phyloP scores from a whole-genome alignment of 2,797 vertebrate genomes.

The Scarus forsteni region DNA sequence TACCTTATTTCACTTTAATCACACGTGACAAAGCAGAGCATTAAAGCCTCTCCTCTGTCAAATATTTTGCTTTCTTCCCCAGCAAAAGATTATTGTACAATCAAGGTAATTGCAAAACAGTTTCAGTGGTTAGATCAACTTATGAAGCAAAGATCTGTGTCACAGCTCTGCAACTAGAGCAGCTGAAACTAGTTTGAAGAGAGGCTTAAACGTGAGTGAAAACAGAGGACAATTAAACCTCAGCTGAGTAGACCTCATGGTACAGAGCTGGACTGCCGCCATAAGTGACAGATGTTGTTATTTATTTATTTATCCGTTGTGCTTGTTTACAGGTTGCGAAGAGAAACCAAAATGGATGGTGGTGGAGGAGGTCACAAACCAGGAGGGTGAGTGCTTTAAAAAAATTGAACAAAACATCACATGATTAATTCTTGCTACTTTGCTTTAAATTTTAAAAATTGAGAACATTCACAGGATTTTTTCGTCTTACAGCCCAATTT shows the following conservation, averaged over 20 bases:
- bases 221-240: not conserved
- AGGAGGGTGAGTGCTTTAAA: conserved; percentile 73
- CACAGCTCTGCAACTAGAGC: not conserved
- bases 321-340: conserved; percentile 68
- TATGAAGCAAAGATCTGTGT: not conserved
- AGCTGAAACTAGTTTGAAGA: not conserved
- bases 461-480: not conserved
- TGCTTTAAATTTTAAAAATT: not conserved
- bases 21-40: not conserved
- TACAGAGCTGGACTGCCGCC: not conserved
- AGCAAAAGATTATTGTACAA: not conserved
- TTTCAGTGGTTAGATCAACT: not conserved
- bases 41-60: not conserved
- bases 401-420: not conserved
- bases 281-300: not conserved
- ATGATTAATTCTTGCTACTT: not conserved
- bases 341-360: conserved; percentile 79
- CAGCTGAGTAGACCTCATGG: not conserved
- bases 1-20: not conserved
- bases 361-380: conserved; percentile 73
- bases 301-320: not conserved
- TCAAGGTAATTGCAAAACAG: not conserved
- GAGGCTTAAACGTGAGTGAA: not conserved
- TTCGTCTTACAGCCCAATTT: conserved; percentile 85
- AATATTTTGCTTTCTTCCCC: not conserved